Percentiles rank a stretch among this genome's conserved stretches.
Evolutionary conservation across 1,140 invertebrate species (phyloP).

Genomic region (Eufriesea mexicana): DNA sequence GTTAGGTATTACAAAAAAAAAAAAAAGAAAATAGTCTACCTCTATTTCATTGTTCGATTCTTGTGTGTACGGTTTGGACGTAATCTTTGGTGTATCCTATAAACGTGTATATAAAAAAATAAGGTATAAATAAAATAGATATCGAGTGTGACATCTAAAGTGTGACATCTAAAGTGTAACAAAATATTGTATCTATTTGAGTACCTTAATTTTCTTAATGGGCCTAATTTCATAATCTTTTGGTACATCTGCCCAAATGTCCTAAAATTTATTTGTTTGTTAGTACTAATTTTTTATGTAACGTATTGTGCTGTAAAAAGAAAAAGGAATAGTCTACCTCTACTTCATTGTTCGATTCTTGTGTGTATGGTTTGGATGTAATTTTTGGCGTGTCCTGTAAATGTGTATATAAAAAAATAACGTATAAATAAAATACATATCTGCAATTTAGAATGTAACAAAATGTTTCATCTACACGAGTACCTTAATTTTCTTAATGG

Average conservation of each 20-base stretch:
- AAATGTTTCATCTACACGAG: too few species aligned
- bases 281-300: too few species aligned
- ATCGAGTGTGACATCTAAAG: too few species aligned
- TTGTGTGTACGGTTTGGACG: too few species aligned
- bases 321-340: constrained; percentile 11
- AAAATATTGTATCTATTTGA: too few species aligned
- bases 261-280: constrained; percentile 14
- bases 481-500: constrained; percentile 31
- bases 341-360: constrained; percentile 24
- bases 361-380: neutral
- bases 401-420: neutral
- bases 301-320: neutral
- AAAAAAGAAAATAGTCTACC: too few species aligned
- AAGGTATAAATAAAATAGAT: neutral
- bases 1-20: too few species aligned
- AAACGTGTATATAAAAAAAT: too few species aligned
- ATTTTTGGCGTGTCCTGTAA: neutral
- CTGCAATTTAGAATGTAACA: too few species aligned
- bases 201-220: constrained; percentile 31
- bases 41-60: too few species aligned
- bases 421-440: neutral
- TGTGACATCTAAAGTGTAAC: too few species aligned
- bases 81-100: too few species aligned
- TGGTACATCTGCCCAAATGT: constrained; percentile 40
- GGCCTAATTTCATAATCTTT: constrained; percentile 27